A percentile compares a stretch with the other conserved stretches of the same genome.
Evolutionary conservation across 1,140 invertebrate genomes (phyloP).

Genomic region (Zaprionus kolodkinae): DNA sequence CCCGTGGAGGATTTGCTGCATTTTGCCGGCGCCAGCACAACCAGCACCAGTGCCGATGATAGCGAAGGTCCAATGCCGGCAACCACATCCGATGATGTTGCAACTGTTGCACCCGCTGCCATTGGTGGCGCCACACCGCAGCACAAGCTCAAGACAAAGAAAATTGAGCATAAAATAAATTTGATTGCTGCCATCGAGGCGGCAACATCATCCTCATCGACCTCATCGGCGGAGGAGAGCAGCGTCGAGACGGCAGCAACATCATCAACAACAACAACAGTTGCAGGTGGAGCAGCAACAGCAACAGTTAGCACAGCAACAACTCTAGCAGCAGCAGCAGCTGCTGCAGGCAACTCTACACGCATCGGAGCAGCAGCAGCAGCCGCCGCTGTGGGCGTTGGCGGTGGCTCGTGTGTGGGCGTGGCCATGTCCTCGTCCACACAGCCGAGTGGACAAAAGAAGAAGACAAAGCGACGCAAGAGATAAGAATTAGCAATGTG

Average conservation of each 20-base stretch:
- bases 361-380: neutral
- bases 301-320: neutral
- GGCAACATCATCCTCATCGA: constrained; percentile 75
- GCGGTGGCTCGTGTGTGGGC: constrained; percentile 33
- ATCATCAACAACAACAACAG: constrained; percentile 10
- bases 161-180: constrained; percentile 81
- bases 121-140: constrained; percentile 13
- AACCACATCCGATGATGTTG: constrained; percentile 79
- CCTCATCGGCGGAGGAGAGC: constrained; percentile 76
- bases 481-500: constrained; percentile 84
- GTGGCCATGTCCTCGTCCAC: constrained; percentile 15
- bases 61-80: constrained; percentile 76
- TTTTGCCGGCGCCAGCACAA: constrained; percentile 55
- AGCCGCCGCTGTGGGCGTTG: neutral
- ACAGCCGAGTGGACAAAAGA: constrained; percentile 77
- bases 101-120: constrained; percentile 26
- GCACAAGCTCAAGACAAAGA: constrained; percentile 78
- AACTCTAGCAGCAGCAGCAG: constrained; percentile 1
- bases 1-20: constrained; percentile 63
- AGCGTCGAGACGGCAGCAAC: constrained; percentile 62
- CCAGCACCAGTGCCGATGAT: constrained; percentile 51
- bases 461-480: constrained; percentile 82
- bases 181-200: constrained; percentile 80
- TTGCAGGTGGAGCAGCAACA: neutral
- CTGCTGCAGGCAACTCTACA: neutral